These are phyloP conservation scores for Gerris buenoi DNA, from an alignment of 1,140 invertebrate genomes.

Conservation along the genomic window DNA sequence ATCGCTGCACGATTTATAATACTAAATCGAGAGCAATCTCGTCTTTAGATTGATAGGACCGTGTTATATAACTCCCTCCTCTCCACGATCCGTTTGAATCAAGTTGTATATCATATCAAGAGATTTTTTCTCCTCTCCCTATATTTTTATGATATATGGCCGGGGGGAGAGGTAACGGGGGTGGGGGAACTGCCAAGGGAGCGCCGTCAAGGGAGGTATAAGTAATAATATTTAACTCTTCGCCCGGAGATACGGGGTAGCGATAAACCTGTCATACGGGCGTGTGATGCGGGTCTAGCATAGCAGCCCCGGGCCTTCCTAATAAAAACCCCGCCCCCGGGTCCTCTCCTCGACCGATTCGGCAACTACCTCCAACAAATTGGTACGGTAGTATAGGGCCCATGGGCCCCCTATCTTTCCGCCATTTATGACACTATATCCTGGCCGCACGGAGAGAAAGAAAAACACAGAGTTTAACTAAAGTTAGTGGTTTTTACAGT, in stretches of 20 bases:
- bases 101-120: background rate
- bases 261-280: background rate
- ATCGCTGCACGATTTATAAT: no score
- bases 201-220: background rate
- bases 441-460: no score
- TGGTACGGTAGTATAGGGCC: background rate
- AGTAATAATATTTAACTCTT: background rate
- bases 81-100: no score
- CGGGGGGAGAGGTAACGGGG: no score
- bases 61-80: no score
- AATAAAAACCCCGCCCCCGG: background rate
- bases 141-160: background rate
- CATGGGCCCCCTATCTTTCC: background rate
- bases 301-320: background rate
- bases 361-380: background rate
- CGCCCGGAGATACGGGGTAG: background rate
- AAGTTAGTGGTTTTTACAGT: no score
- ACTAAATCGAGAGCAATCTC: no score
- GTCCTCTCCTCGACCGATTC: no score
- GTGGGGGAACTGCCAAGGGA: no score
- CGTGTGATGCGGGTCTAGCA: background rate
- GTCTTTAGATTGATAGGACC: no score
- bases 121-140: no score
- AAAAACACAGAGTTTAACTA: no score
- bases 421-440: background rate